A percentile compares a stretch with the other conserved stretches of the same genome.
Evolutionary conservation across 2,113 vertebrate species (phyloP).

Genomic region (Willisornis vidua): DNA sequence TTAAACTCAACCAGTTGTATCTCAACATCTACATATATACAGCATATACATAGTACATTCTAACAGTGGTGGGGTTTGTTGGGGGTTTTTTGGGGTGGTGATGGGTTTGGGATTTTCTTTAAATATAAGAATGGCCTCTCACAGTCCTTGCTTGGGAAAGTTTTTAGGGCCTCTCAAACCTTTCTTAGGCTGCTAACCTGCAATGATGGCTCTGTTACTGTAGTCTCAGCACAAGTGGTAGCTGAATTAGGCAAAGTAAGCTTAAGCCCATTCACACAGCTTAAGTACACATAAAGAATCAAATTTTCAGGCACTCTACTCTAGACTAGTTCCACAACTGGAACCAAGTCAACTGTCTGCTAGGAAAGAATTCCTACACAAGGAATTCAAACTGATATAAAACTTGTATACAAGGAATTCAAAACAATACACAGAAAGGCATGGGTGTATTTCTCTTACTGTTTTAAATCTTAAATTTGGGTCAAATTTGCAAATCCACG

Average conservation of each 20-base stretch:
- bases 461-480: neutral
- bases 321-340: neutral
- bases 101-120: neutral
- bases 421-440: neutral
- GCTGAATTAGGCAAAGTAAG: neutral
- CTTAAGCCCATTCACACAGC: neutral
- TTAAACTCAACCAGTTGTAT: neutral
- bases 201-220: neutral
- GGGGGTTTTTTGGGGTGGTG: neutral
- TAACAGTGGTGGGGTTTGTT: fast-evolving
- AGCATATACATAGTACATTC: neutral
- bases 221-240: neutral
- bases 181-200: neutral
- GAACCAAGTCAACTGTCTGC: neutral
- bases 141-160: neutral
- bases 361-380: neutral
- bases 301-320: neutral
- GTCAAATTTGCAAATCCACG: neutral
- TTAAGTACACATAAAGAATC: neutral
- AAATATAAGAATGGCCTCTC: neutral
- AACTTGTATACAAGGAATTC: neutral
- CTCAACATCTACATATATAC: neutral
- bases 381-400: neutral
- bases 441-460: neutral
- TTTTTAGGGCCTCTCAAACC: neutral